Conservation (phyloP, 2,113 vertebrate genomes). For the Anas platyrhynchos region DNA sequence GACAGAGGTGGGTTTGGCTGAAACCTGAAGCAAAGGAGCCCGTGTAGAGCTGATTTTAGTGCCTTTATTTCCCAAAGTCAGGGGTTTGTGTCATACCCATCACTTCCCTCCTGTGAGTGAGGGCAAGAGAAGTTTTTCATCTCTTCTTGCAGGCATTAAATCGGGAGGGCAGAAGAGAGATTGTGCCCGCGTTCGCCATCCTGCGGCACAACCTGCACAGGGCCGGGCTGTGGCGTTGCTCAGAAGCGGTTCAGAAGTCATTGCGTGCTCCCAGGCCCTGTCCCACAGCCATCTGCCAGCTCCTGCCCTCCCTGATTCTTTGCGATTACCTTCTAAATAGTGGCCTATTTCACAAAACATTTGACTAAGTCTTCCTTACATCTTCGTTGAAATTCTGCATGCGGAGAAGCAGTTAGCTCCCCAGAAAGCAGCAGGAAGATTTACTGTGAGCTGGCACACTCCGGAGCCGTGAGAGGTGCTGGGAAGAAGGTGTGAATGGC, state of each 20-base stretch:
- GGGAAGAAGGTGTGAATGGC: neutral
- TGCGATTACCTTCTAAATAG: neutral
- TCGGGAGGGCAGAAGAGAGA: neutral
- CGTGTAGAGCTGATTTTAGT: neutral
- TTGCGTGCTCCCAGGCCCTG: neutral
- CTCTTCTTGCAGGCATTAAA: neutral
- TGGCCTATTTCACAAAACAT: neutral
- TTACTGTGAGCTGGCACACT: neutral
- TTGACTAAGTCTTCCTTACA: neutral
- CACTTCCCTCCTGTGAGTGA: neutral
- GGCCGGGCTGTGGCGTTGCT: neutral
- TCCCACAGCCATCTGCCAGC: neutral
- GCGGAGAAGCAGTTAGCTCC: neutral
- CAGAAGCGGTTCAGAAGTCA: neutral
- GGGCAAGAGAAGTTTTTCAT: neutral
- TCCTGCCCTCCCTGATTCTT: neutral
- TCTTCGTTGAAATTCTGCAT: neutral
- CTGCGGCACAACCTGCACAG: neutral
- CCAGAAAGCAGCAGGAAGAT: neutral
- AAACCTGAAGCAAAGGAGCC: neutral
- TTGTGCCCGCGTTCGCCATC: rapidly evolving
- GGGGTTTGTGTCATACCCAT: neutral
- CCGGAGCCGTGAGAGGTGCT: neutral
- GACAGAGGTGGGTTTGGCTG: neutral
- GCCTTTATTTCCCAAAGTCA: neutral